phyloP scores from a whole-genome alignment of 2,797 vertebrate genomes.

The Masticophis lateralis region DNA sequence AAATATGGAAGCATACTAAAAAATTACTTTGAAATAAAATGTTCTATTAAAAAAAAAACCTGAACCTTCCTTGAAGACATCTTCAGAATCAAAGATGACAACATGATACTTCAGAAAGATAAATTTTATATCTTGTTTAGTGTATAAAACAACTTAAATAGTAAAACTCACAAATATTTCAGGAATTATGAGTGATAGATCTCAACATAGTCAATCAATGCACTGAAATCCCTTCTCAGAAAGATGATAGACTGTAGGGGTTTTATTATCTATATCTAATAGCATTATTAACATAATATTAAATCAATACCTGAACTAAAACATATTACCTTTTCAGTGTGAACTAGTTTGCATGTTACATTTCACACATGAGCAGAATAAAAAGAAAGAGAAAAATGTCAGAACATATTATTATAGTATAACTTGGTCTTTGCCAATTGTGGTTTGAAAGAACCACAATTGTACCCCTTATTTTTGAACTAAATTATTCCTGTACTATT shows the following conservation, averaged over 20 bases:
- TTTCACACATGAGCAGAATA: neutral
- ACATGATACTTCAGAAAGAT: slow-evolving; percentile 6
- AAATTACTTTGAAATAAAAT: neutral
- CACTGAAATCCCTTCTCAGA: neutral
- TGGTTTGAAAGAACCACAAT: neutral
- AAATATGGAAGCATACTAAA: slow-evolving; percentile 17
- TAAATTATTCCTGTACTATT: slow-evolving; percentile 4
- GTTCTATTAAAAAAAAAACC: slow-evolving; percentile 32
- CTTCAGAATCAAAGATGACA: slow-evolving; percentile 44
- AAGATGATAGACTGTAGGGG: neutral
- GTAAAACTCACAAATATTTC: slow-evolving; percentile 29
- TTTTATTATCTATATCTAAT: neutral
- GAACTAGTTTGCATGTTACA: neutral
- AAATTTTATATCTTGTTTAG: slow-evolving; percentile 45
- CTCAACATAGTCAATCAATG: neutral
- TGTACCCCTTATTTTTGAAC: slow-evolving; percentile 15
- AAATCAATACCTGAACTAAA: neutral
- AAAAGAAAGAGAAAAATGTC: neutral
- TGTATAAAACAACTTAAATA: slow-evolving; percentile 28
- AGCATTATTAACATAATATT: neutral
- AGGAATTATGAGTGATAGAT: neutral
- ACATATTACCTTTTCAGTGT: neutral
- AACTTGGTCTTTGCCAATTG: neutral
- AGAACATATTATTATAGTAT: neutral
- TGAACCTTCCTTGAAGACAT: slow-evolving; percentile 41